Evolutionary conservation across 2,888 invertebrate genomes (phyloP).

Genomic region (Gasteruption jaculator): DNA sequence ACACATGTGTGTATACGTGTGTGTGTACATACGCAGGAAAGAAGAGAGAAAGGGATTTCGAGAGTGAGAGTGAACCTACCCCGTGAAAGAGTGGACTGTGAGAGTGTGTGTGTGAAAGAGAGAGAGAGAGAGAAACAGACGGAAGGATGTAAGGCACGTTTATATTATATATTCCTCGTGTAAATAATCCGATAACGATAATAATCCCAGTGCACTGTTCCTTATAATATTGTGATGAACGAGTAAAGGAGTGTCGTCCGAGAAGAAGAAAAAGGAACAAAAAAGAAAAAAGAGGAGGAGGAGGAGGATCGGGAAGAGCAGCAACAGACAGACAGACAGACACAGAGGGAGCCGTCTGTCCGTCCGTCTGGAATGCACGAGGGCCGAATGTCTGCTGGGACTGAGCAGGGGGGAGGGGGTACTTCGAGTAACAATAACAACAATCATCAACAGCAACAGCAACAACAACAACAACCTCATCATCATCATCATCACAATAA

Average conservation of each 20-base stretch:
- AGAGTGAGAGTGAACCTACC: constrained; percentile 20
- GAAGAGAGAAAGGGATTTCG: constrained; percentile 24
- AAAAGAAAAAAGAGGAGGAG: constrained; percentile 6
- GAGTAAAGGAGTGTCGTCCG: constrained; percentile 16
- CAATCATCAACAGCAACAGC: neutral
- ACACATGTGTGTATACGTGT: no score
- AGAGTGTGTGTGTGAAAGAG: constrained; percentile 8
- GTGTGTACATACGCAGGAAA: constrained; percentile 21
- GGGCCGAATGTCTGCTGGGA: constrained; percentile 42
- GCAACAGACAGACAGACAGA: no score
- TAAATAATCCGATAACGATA: no score
- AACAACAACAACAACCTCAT: neutral
- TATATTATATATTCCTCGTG: no score
- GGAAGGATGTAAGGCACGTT: no score
- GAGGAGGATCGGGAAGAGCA: constrained; percentile 20
- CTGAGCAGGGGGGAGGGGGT: constrained; percentile 27
- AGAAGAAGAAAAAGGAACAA: constrained; percentile 15
- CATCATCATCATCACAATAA: no score
- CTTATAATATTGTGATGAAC: no score
- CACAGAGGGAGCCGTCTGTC: constrained; percentile 22
- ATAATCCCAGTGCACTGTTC: no score
- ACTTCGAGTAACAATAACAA: neutral
- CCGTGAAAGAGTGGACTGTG: constrained; percentile 9
- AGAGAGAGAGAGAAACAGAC: constrained; percentile 16
- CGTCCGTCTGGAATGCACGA: constrained; percentile 38